Evolutionary conservation across 1,140 invertebrate species (phyloP).

Genomic region (Nixonia krombeini): DNA sequence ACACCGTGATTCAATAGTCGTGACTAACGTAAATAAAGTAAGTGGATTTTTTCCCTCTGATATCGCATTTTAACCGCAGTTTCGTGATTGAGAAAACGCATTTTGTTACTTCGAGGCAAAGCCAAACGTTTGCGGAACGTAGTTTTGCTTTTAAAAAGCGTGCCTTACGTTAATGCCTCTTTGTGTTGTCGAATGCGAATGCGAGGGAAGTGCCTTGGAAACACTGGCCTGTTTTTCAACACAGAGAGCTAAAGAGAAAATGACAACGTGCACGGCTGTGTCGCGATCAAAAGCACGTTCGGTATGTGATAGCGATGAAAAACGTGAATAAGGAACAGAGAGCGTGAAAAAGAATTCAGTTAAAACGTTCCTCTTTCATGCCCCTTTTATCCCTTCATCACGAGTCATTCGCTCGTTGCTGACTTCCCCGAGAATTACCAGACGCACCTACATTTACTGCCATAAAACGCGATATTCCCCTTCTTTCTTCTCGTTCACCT

Average conservation of each 20-base stretch:
- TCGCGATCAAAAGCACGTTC: conserved; percentile 14
- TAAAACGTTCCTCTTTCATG: conserved; percentile 2
- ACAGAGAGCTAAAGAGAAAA: conserved; percentile 14
- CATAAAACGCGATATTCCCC: background rate
- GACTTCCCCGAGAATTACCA: background rate
- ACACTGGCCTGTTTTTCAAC: conserved; percentile 11
- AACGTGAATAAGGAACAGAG: conserved; percentile 4
- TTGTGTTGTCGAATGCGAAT: too few species aligned
- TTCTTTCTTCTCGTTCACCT: background rate
- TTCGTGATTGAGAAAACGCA: too few species aligned
- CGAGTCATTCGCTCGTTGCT: background rate
- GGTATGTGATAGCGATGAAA: conserved; percentile 7
- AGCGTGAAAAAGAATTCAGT: conserved; percentile 1
- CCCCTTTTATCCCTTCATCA: background rate
- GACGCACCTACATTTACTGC: background rate
- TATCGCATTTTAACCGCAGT: too few species aligned
- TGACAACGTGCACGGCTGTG: conserved; percentile 5
- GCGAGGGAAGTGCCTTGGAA: conserved; percentile 7
- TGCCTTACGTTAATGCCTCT: background rate
- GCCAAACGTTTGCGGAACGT: too few species aligned
- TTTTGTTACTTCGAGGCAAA: too few species aligned
- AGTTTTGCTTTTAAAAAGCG: background rate
- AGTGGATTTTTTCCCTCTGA: too few species aligned
- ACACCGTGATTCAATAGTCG: too few species aligned
- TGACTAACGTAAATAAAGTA: too few species aligned